Base-by-base conservation (phyloP, 2,797 vertebrate species). In the Melanotaenia nigrans region DNA sequence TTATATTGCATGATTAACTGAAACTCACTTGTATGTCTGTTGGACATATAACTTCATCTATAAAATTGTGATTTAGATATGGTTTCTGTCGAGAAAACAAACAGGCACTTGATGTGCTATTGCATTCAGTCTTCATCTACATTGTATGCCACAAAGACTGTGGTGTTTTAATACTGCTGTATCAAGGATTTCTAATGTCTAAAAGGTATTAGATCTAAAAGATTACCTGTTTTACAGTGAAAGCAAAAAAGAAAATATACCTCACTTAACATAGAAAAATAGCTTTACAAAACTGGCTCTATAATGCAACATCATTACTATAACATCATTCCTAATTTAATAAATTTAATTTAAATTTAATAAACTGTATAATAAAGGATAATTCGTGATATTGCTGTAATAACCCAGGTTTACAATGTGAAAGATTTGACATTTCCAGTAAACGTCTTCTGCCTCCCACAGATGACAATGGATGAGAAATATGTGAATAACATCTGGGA, bases 381-480 rank as follows among this genome's bases (percentile, higher is more conserved):
- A 40, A 25, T 54, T 28, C 13, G 35, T 74, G 36, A 60, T 25
- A 14, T 54, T 25, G 36, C 11, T 53, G 5, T 53, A 0, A 0
- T 25, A 4, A 25, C 12, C 49, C 22, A 25, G 6, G 5, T 24
- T 28, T 14, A 25, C 53, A 5, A 4, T 54, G 53, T 28, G 5
- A 13, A 24, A 54, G 25, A 25, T 22, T 53, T 3, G 1, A 35
- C 4, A 11, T 53, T 62, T 36, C 53, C 1, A 58, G 22, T 25
- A 24, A 51, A 33, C 0, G 12, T 1, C 24, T 11, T 75, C 14
- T 77, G 20, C 25, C 53, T 58, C 12, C 45, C 10, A 0, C 68
- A 99, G 98, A 99, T 99, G 97, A 99, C 97, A 89, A 99, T 99
- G 96, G 98, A 99, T 94, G 97, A 99, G 90, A 99, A 98, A 94